Base-by-base conservation (phyloP, 2,888 invertebrate genomes). In the Encarsia formosa region DNA sequence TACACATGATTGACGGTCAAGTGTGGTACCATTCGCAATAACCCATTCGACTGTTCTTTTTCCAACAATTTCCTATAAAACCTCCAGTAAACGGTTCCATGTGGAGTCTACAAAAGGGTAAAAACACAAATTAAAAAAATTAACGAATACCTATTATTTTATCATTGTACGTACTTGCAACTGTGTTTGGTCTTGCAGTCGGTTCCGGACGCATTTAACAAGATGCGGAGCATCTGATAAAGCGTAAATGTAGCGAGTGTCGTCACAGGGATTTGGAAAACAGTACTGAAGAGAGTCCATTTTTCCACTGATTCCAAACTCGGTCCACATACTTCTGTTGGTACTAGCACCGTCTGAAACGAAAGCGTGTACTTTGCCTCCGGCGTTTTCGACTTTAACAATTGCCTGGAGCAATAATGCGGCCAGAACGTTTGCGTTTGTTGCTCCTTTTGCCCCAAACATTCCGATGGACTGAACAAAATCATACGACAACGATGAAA, bases 401-500 rank as follows among this genome's bases (percentile, higher is more conserved):
- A 52, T 48, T 6, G 52, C 48, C 31, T 39, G 24, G 3, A 52
- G 9, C 5, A 46, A 38, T 11, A 52, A 22, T 11, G 20, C 22
- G 4, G 38, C 31, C n/a, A 42, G 40, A 13, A 38, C 19, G 13
- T 37, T 29, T 18, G 41, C 46, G 48, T 2, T 24, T 59, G 2
- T 29, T 2, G 49, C 31, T 5, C 40, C 29, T 40, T 59, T 57
- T 19, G 49, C 15, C 9, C 52, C 52, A 42, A 51, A 55, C 5
- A 52, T 47, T n/a, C 45, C 54, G 26, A 57, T 46, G n/a, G 59
- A 57, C 34, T 57, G 59, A 16, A 22, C 16, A 39, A 44, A 59
- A 18, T 40, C 49, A 19, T 31, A 43, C 4, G 39, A 46, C 19
- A 55, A 24, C 15, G 55, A 38, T 16, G 40, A 39, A 19, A 49